Evolutionary conservation across 2,797 vertebrate genomes (phyloP).

Genomic region (Corythornis leucogaster): DNA sequence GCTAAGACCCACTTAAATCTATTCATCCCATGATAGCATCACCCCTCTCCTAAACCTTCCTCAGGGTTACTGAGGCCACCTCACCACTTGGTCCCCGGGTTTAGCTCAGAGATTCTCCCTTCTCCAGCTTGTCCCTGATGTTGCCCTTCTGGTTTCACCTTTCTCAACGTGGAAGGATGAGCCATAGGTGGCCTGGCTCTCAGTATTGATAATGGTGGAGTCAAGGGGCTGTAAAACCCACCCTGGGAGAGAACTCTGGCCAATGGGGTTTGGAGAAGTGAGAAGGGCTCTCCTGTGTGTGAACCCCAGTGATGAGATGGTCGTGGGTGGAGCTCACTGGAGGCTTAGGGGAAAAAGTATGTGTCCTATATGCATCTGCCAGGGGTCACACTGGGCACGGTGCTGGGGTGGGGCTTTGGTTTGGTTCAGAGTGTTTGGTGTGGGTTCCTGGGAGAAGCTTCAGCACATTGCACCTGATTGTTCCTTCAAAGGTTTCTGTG

Average conservation of each 20-base stretch:
- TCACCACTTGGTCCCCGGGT: accelerated
- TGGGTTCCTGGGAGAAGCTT: not conserved
- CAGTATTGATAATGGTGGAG: accelerated
- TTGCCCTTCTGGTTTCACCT: not conserved
- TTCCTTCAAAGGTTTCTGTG: not conserved
- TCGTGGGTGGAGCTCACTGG: accelerated
- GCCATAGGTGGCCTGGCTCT: not conserved
- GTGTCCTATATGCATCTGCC: too few relatives aligned
- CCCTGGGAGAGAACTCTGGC: not conserved
- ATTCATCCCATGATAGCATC: accelerated
- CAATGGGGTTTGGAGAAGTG: not conserved
- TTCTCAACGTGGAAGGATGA: not conserved
- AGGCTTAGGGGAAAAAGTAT: too few relatives aligned
- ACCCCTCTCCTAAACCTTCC: not conserved
- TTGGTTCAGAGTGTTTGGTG: not conserved
- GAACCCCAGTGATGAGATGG: not conserved
- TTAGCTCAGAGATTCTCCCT: not conserved
- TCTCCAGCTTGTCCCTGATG: not conserved
- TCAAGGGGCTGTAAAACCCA: not conserved
- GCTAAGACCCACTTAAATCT: accelerated
- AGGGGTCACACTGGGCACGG: accelerated
- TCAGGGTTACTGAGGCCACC: not conserved
- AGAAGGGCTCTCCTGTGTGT: accelerated
- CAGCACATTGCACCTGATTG: accelerated
- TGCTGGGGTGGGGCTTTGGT: not conserved